Evolutionary conservation across 53 echinoderm and acorn worm genomes (phyloP), one percentile per base, ranked within the genome.

Genomic region (Mesocentrotus franciscanus): DNA sequence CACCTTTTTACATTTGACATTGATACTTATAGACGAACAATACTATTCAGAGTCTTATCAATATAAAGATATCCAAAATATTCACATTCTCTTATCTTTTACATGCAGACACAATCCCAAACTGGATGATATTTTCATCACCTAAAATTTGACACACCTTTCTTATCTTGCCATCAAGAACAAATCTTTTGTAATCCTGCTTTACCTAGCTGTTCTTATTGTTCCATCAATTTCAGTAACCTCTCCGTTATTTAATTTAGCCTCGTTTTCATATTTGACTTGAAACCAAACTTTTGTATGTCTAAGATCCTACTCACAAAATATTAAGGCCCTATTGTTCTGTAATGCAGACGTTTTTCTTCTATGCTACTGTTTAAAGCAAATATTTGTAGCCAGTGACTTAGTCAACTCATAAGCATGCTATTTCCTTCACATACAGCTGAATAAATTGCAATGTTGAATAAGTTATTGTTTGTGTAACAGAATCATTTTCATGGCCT

Each of bases 401-500:
- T 74, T 11, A 12, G 1, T 74, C 12, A 12, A 74, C 74, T 30
- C 5, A 15, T 68, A 17, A 6, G 27, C 17, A 8, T 27, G 30
- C 8, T 29, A 22, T 10, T 29, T 18, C 32, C 74, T 74, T 26
- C 26, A 32, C 13, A 30, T 29, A 74, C 6, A 29, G 74, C 32
- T 74, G 74, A 74, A 74, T 29, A 74, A 30, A 30, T 74, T 9
- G 14, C 74, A 29, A 74, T 32, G 74, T 29, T 10, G 29, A 74
- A 74, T 74, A 74, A 74, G 8, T 30, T 29, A 74, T 74, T 74
- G 11, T 30, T 11, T 12, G 24, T 68, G 26, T 68, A 68, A 30
- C 8, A 74, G 32, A 74, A 12, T 39, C 30, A 15, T 16, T 3
- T 59, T 96, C 95, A 99, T 68, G 99, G 99, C 56, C 96, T 96